Conservation (phyloP, 2,113 vertebrate genomes). For the Ctenodactylus gundi region DNA sequence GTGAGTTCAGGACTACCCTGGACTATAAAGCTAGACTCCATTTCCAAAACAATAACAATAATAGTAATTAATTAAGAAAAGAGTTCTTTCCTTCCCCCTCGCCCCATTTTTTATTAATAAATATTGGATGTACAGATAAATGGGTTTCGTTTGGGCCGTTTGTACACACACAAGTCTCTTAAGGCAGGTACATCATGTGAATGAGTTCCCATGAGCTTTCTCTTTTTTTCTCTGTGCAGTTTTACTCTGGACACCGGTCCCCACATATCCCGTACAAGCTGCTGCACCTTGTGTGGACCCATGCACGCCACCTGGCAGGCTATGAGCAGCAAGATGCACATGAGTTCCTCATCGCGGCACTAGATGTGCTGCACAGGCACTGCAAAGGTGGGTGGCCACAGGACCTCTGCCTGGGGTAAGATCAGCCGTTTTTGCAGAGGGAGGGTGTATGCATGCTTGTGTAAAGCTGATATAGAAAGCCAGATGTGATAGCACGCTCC, state of each 20-base stretch:
- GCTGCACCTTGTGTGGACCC: slow-evolving; percentile 99
- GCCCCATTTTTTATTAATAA: no score
- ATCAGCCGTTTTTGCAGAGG: neutral
- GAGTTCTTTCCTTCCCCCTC: no score
- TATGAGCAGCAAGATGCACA: slow-evolving; percentile 99
- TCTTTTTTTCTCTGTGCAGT: slow-evolving; percentile 85
- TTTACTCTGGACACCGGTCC: slow-evolving; percentile 98
- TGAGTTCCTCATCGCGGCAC: slow-evolving; percentile 98
- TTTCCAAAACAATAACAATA: no score
- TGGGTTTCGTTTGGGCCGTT: no score
- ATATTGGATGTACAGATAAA: no score
- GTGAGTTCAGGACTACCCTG: no score
- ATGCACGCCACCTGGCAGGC: slow-evolving; percentile 97
- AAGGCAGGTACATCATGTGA: neutral
- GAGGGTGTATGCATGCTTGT: no score
- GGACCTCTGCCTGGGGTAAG: neutral
- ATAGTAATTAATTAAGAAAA: no score
- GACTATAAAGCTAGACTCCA: no score
- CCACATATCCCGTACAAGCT: slow-evolving; percentile 99
- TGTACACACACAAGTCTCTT: no score
- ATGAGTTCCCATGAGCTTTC: slow-evolving; percentile 58
- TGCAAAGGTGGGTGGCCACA: slow-evolving; percentile 93
- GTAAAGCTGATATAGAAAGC: neutral
- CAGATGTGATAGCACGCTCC: no score
- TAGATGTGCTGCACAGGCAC: slow-evolving; percentile 98